phyloP scores from a whole-genome alignment of 2,888 invertebrate genomes.

The Diadromus collaris region DNA sequence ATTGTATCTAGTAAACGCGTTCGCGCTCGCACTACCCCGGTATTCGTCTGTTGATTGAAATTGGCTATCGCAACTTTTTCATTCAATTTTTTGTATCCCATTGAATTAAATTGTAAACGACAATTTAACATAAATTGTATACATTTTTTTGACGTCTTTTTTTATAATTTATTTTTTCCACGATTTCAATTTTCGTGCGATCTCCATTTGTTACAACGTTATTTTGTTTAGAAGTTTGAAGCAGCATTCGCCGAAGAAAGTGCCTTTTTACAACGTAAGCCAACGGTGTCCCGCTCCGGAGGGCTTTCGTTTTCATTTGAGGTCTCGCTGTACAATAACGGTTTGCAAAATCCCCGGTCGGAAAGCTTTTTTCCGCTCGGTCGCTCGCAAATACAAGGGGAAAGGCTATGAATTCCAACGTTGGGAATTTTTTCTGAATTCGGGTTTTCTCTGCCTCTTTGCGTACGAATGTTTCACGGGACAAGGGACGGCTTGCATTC shows the following conservation, averaged over 20 bases:
- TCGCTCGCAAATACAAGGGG: conserved; percentile 23
- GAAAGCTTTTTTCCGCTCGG: conserved; percentile 25
- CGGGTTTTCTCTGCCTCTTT: conserved; percentile 18
- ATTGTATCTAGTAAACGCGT: no score
- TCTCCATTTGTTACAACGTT: background rate
- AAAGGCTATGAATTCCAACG: conserved; percentile 28
- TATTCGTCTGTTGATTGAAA: background rate
- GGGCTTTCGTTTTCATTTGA: background rate
- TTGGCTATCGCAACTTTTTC: background rate
- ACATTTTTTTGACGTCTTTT: background rate
- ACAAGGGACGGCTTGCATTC: conserved; percentile 58
- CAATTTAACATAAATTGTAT: background rate
- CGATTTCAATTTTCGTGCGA: no score
- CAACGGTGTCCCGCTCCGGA: background rate
- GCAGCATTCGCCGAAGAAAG: background rate
- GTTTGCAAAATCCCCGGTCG: background rate
- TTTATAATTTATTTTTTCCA: background rate
- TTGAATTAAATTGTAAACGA: background rate
- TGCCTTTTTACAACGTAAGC: conserved; percentile 1
- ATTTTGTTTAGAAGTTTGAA: background rate
- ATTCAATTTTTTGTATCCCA: background rate
- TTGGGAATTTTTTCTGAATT: conserved; percentile 51
- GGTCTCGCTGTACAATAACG: background rate
- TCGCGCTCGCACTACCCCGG: no score
- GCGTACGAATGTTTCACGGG: conserved; percentile 26